Evolutionary conservation across 2,113 vertebrate species (phyloP), one percentile per base, ranked within the genome.

Genomic region (Petroica traversi): DNA sequence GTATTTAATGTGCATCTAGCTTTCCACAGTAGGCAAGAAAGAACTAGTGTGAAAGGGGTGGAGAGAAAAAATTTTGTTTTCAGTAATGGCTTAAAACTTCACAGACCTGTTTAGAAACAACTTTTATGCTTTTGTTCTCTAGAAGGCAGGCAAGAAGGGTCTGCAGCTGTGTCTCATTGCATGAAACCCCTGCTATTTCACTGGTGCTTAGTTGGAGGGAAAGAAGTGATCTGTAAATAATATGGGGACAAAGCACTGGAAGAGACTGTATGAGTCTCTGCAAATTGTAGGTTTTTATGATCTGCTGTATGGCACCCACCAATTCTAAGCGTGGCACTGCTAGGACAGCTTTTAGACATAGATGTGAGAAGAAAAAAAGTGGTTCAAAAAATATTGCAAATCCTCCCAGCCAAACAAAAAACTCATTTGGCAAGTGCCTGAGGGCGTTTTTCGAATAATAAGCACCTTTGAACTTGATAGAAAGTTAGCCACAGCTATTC

Each of bases 1-100:
- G 11, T 68, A 55, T 92, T 92, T 90, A 93, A 87, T 62, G 62
- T 72, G 85, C 49, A 75, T 51, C 40, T 88, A 76, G 36, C 77
- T 96, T 94, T 91, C 72, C 85, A 25, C 17, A 29, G n/a, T 6
- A 92, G 90, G 52, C 83, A 89, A 94, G 87, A 75, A 95, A 93
- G 92, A 92, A 76, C 93, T 86, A 85, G 95, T 48, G 55, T 48
- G 41, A 84, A 92, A 92, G 68, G 80, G 84, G 87, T 81, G 78
- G 85, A 77, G 92, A 93, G 43, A 89, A 41, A 77, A 59, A 66
- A 63, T 85, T 93, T 92, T 79, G 54, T 72, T 82, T 93, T 84
- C 43, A 71, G 87, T 66, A 49, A 64, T 71, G 52, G 19, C 76
- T 78, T 89, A 24, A 40, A 91, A 84, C 91, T 90, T 71, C 77